Percentiles rank a stretch among this genome's conserved stretches.
Evolutionary conservation across 2,888 invertebrate genomes (phyloP).

Genomic region (Baronia brevicornis): DNA sequence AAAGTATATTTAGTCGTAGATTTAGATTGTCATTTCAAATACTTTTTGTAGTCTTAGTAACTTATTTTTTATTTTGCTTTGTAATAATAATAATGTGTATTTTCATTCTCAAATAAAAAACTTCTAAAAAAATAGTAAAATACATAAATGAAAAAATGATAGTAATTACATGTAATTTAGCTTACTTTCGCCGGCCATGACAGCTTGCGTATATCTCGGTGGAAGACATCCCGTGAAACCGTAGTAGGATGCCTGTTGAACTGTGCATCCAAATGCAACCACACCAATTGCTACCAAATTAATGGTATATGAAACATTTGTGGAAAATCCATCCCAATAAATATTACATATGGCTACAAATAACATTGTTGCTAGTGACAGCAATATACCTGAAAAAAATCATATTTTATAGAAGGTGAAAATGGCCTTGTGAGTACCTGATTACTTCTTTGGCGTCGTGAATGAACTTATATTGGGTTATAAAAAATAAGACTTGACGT

Average conservation of each 20-base stretch:
- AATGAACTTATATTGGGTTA: no score
- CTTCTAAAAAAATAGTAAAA: no score
- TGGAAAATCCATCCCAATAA: constrained; percentile 88
- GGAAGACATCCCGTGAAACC: constrained; percentile 95
- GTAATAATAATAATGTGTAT: no score
- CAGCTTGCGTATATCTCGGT: constrained; percentile 92
- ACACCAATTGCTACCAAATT: constrained; percentile 89
- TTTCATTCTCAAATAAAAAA: no score
- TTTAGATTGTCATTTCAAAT: no score
- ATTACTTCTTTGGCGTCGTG: no score
- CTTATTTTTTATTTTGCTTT: no score
- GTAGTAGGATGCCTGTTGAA: constrained; percentile 96
- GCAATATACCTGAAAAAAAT: constrained; percentile 79
- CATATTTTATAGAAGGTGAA: background rate
- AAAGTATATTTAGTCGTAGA: no score
- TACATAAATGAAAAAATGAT: no score
- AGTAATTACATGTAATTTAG: no score
- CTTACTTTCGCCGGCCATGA: constrained; percentile 96
- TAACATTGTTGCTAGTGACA: constrained; percentile 87
- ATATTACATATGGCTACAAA: constrained; percentile 91
- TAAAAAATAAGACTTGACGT: no score
- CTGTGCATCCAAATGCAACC: constrained; percentile 92
- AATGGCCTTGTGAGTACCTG: background rate
- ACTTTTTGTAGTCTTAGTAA: no score
- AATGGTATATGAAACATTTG: constrained; percentile 86